Percentiles rank a stretch among this genome's conserved stretches.
These are phyloP conservation scores for Clytia hemisphaerica DNA, from an alignment of 30 jellyfish, hydroid and myxozoan species.

Conservation along the genomic window DNA sequence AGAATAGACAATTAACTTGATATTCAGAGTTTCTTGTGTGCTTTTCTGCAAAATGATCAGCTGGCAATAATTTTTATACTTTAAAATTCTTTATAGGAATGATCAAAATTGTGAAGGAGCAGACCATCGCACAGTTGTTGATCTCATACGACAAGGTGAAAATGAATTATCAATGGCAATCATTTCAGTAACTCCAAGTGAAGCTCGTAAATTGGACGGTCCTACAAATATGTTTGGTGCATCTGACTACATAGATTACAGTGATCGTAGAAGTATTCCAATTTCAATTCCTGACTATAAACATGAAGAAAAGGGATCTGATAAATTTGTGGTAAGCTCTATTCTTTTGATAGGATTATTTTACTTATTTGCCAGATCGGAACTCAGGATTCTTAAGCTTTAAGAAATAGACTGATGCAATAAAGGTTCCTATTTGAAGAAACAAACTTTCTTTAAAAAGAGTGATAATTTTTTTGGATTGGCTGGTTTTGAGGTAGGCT, in stretches of 20 bases:
- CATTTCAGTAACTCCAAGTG: conserved; percentile 97
- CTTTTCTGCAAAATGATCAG: background rate
- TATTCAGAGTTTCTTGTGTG: background rate
- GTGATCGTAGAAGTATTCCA: conserved; percentile 75
- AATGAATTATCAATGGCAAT: conserved; percentile 54
- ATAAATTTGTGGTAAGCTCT: conserved; percentile 85
- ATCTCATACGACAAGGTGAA: conserved; percentile 83
- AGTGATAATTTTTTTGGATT: too few relatives aligned
- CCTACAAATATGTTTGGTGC: conserved; percentile 65
- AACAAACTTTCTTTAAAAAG: too few relatives aligned
- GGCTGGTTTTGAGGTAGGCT: too few relatives aligned
- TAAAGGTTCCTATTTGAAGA: too few relatives aligned
- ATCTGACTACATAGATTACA: conserved; percentile 50
- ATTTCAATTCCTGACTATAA: conserved; percentile 85
- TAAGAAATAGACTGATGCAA: too few relatives aligned
- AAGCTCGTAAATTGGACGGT: conserved; percentile 94
- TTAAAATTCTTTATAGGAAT: conserved; percentile 42
- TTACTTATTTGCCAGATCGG: too few relatives aligned
- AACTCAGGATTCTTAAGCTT: too few relatives aligned
- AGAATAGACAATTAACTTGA: background rate
- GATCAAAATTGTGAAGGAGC: conserved; percentile 87
- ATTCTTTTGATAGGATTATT: too few relatives aligned
- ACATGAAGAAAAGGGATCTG: conserved; percentile 79
- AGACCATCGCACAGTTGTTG: conserved; percentile 93
- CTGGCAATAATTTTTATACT: background rate